phyloP scores from a whole-genome alignment of 92 coral and sea anemone species.

The Parazoanthus swiftii region DNA sequence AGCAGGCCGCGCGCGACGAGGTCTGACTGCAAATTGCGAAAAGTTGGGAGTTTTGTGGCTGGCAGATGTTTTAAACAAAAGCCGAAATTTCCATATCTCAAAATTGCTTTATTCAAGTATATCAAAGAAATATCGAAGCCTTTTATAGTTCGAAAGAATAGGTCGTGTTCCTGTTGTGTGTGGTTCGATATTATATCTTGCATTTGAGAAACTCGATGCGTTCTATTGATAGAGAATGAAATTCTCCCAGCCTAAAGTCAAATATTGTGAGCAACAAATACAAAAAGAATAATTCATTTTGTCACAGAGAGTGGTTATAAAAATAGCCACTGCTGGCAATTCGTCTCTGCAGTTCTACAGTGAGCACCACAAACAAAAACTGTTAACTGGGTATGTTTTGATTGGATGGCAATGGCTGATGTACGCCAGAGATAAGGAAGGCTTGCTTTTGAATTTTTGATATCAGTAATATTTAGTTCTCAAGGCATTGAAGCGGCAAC shows the following conservation, averaged over 20 bases:
- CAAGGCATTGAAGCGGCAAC: neutral
- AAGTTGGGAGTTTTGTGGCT: neutral
- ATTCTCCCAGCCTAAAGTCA: constrained; percentile 26
- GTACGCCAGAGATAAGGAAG: neutral
- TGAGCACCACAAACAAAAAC: neutral
- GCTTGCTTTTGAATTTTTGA: neutral
- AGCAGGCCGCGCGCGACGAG: neutral
- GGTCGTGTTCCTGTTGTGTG: neutral
- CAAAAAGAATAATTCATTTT: neutral
- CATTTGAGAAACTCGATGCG: neutral
- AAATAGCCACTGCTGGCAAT: constrained; percentile 11
- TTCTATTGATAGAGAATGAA: neutral
- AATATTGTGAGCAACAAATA: neutral
- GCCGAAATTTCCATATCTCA: constrained; percentile 1
- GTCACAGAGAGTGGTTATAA: neutral
- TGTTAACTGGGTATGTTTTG: neutral
- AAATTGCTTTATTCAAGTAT: constrained; percentile 3
- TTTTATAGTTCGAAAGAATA: constrained; percentile 6
- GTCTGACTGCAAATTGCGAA: neutral
- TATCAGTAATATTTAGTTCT: neutral
- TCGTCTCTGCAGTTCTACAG: neutral
- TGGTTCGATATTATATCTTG: neutral
- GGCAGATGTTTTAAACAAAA: constrained; percentile 33
- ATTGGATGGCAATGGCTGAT: constrained; percentile 8
- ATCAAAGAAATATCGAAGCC: constrained; percentile 3